phyloP scores from a whole-genome alignment of 1,140 invertebrate genomes.

The Heliothis virescens region DNA sequence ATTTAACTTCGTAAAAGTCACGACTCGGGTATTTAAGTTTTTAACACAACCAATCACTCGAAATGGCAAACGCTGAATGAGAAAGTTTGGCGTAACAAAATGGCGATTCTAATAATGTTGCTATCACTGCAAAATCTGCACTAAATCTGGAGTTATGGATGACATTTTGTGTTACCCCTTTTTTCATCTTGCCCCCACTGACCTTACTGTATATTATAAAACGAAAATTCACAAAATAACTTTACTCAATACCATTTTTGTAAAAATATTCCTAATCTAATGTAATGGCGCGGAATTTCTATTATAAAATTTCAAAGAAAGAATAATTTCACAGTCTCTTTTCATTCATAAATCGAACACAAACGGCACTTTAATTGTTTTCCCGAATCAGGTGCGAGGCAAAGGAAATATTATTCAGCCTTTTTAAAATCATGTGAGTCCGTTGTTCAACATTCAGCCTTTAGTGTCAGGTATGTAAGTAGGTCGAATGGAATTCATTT shows the following conservation, averaged over 20 bases:
- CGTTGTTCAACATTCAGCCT: slow-evolving; percentile 3
- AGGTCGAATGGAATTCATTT: slow-evolving; percentile 16
- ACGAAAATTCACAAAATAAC: too few species aligned
- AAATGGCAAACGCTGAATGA: too few species aligned
- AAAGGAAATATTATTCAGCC: neutral
- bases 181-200: too few species aligned
- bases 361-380: slow-evolving; percentile 1
- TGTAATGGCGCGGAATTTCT: neutral
- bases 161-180: too few species aligned
- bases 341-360: neutral
- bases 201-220: too few species aligned
- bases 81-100: too few species aligned
- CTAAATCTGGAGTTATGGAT: too few species aligned
- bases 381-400: neutral
- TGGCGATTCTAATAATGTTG: too few species aligned
- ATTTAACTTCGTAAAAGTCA: too few species aligned
- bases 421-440: neutral
- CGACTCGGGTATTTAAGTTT: too few species aligned
- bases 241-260: neutral
- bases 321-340: neutral
- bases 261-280: neutral
- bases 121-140: too few species aligned
- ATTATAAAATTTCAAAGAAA: neutral
- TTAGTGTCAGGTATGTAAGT: neutral
- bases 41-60: too few species aligned